Evolutionary conservation across 2,888 invertebrate species (phyloP).

Genomic region (Pristionchus entomophagus): DNA sequence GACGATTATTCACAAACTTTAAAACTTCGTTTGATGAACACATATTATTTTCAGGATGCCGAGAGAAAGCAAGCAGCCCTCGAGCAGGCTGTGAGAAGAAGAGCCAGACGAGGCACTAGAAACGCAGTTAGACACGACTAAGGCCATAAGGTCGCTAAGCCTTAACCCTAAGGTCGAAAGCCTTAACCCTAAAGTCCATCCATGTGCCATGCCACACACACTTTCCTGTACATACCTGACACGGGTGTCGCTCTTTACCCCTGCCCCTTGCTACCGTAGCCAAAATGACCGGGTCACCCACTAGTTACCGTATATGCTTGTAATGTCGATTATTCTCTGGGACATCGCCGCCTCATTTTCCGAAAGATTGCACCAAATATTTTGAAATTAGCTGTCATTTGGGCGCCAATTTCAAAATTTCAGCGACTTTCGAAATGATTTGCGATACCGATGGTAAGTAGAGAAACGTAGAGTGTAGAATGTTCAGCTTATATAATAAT

Average conservation of each 20-base stretch:
- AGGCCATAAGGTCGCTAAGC: background rate
- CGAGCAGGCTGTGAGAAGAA: constrained; percentile 33
- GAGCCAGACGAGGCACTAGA: constrained; percentile 12
- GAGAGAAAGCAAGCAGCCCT: constrained; percentile 40
- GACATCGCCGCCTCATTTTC: background rate
- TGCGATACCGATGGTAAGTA: background rate
- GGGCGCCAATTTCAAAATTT: background rate
- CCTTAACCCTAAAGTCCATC: background rate
- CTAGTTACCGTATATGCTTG: constrained; percentile 10
- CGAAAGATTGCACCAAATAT: too few species aligned
- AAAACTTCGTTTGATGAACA: too few species aligned
- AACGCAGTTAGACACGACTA: constrained; percentile 3
- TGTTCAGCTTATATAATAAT: constrained; percentile 34
- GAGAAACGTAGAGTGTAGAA: constrained; percentile 32
- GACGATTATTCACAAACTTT: too few species aligned
- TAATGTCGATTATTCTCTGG: constrained; percentile 36
- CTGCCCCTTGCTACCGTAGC: background rate
- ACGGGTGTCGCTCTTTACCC: constrained; percentile 36
- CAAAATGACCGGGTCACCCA: constrained; percentile 2
- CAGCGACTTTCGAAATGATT: background rate
- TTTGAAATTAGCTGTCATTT: background rate
- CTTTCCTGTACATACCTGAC: constrained; percentile 16
- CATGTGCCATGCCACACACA: background rate
- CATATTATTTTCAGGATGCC: constrained; percentile 16
- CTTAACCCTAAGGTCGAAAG: background rate